Conservation (phyloP, 2,797 vertebrate species). For the Choloepus didactylus region DNA sequence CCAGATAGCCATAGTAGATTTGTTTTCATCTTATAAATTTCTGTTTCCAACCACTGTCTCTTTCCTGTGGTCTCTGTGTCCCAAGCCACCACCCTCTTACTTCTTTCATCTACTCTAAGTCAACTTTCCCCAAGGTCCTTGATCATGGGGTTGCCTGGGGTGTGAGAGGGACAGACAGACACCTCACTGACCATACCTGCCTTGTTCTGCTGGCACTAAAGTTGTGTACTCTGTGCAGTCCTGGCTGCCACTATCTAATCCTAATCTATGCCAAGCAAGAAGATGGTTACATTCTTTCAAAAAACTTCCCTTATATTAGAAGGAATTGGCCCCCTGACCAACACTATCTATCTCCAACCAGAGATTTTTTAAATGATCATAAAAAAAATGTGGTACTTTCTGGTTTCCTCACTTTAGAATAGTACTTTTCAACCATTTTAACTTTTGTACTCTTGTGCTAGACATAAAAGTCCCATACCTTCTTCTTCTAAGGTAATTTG, state of each 20-base stretch:
- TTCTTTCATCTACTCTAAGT: not conserved
- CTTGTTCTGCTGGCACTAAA: not conserved
- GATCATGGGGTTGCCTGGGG: too few relatives aligned
- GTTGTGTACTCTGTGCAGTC: not conserved
- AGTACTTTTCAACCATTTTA: not conserved
- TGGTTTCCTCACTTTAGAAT: not conserved
- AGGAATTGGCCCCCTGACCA: not conserved
- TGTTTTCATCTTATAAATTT: not conserved
- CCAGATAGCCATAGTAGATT: not conserved
- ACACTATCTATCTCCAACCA: not conserved
- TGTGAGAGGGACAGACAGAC: too few relatives aligned
- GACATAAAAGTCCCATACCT: not conserved
- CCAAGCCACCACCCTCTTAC: too few relatives aligned
- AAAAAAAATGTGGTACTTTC: not conserved
- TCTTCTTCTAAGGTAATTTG: conserved; percentile 17
- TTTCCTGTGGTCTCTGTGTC: not conserved
- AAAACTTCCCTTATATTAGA: conserved; percentile 19
- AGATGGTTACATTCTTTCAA: conserved; percentile 2
- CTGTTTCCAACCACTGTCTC: not conserved
- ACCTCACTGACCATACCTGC: not conserved
- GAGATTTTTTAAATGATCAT: not conserved
- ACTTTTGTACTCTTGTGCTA: not conserved
- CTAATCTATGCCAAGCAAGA: not conserved
- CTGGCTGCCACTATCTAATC: not conserved
- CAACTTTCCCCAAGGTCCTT: not conserved